These are phyloP conservation scores for Falcunculus frontatus DNA, from an alignment of 2,113 vertebrate species.

Conservation along the genomic window DNA sequence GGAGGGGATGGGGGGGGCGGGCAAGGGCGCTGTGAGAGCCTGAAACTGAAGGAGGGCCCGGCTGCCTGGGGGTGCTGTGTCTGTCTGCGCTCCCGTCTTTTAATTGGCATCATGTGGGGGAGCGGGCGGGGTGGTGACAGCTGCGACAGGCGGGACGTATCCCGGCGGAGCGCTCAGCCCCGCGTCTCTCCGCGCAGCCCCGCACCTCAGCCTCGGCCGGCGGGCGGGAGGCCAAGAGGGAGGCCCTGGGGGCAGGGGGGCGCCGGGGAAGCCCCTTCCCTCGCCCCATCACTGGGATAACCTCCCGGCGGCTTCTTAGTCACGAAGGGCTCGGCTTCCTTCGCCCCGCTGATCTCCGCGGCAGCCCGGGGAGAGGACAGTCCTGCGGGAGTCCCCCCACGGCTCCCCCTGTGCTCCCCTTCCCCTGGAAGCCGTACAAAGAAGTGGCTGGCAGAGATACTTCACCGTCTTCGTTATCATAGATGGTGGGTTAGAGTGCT, in stretches of 20 bases:
- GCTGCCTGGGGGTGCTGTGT: background rate
- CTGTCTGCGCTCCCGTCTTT: background rate
- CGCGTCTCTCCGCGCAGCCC: background rate
- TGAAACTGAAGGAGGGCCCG: background rate
- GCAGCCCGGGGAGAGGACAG: background rate
- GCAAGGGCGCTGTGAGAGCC: background rate
- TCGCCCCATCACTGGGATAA: background rate
- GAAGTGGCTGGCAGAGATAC: background rate
- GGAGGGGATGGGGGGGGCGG: background rate
- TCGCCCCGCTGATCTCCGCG: background rate
- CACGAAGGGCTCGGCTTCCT: background rate
- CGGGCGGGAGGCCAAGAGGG: background rate
- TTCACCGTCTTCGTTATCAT: background rate
- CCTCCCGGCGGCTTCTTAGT: background rate
- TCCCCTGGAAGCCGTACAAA: background rate
- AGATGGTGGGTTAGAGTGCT: background rate
- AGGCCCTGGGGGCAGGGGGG: too few relatives aligned
- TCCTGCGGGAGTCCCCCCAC: too few relatives aligned
- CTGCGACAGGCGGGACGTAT: background rate
- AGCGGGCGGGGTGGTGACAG: conserved; percentile 29
- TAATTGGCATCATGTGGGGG: conserved; percentile 28
- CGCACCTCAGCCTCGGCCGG: background rate
- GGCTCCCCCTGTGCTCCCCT: background rate
- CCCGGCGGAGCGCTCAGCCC: background rate
- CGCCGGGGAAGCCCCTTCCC: background rate